These are phyloP conservation scores for Agapornis canus DNA, from an alignment of 2,797 vertebrate genomes.

Conservation along the genomic window DNA sequence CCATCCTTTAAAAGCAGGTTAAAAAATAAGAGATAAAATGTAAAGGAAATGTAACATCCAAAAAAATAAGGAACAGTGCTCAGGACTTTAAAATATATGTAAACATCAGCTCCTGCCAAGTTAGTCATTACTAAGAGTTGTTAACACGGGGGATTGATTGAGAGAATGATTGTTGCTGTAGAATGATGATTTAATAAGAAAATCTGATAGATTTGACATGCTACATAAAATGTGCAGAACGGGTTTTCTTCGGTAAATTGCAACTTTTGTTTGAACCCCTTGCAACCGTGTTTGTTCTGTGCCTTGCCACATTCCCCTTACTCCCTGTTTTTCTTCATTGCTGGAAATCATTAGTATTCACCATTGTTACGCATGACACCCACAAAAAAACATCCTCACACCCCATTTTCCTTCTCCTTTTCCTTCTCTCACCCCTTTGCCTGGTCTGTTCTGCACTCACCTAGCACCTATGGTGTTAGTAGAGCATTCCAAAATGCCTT, in stretches of 20 bases:
- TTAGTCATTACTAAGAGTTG: constrained; percentile 64
- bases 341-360: constrained; percentile 4
- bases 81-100: constrained; percentile 62
- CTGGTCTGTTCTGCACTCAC: not conserved
- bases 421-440: not conserved
- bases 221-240: constrained; percentile 63
- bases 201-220: constrained; percentile 67
- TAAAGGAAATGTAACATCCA: constrained; percentile 44
- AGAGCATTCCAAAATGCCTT: not conserved
- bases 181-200: constrained; percentile 73
- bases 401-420: not conserved
- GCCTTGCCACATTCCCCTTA: not conserved
- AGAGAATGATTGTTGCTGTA: constrained; percentile 61
- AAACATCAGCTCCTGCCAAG: constrained; percentile 66
- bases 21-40: constrained; percentile 32
- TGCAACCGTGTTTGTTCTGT: constrained; percentile 40
- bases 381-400: not conserved
- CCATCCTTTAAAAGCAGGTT: constrained; percentile 28
- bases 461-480: not conserved
- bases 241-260: constrained; percentile 61
- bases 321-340: not conserved
- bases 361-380: not conserved
- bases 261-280: constrained; percentile 36
- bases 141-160: constrained; percentile 56
- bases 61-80: constrained; percentile 43